phyloP scores from a whole-genome alignment of 2,888 invertebrate species.

The Melinaea marsaeus region DNA sequence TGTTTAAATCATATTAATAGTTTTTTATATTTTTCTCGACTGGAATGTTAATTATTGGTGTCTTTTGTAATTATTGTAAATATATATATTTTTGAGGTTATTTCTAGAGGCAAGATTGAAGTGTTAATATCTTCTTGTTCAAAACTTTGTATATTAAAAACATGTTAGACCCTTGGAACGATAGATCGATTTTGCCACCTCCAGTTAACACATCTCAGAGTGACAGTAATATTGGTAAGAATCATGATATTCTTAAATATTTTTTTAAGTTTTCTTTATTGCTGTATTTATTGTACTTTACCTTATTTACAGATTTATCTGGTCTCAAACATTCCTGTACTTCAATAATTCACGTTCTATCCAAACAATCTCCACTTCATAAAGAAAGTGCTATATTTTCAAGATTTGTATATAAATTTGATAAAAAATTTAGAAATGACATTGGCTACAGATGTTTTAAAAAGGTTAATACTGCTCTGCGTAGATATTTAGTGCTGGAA shows the following conservation, averaged over 20 bases:
- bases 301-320: slow-evolving; percentile 50
- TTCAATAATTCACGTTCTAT: slow-evolving; percentile 50
- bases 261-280: not conserved
- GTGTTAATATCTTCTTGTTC: not conserved
- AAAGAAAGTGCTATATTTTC: slow-evolving; percentile 76
- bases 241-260: slow-evolving; percentile 1
- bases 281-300: too few relatives aligned
- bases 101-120: not conserved
- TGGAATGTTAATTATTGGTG: not conserved
- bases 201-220: slow-evolving; percentile 55
- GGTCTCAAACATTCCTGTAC: slow-evolving; percentile 46
- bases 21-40: too few relatives aligned
- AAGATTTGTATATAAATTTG: slow-evolving; percentile 77
- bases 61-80: not conserved
- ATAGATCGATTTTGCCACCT: slow-evolving; percentile 51
- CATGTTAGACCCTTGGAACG: slow-evolving; percentile 65
- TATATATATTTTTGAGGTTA: slow-evolving; percentile 9
- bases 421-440: slow-evolving; percentile 77
- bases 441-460: slow-evolving; percentile 76
- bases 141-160: slow-evolving; percentile 8
- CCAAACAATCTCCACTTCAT: slow-evolving; percentile 70
- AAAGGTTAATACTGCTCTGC: slow-evolving; percentile 72
- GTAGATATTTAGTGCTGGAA: slow-evolving; percentile 68
- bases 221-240: slow-evolving; percentile 44
- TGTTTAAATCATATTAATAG: too few relatives aligned